Evolutionary conservation across 2,113 vertebrate species (phyloP), one percentile per base, ranked within the genome.

Genomic region (Triplophysa siluroides): DNA sequence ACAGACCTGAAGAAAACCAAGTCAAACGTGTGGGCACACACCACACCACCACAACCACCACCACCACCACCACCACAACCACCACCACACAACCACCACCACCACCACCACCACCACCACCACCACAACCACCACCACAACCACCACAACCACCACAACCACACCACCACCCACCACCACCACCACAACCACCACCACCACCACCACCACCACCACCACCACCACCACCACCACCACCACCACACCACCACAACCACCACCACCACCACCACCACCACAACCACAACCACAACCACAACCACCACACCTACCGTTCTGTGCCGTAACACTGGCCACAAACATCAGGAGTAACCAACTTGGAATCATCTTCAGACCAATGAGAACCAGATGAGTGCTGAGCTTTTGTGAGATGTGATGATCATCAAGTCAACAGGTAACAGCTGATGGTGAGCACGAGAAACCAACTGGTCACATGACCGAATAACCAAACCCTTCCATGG

Each of bases 1-100:
- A 86, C 74, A 91, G 67, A 66, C 87, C 90, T 91, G 33, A 16
- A 14, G 12, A 58, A 65, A 45, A 16, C 18, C 14, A 16, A 18
- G 16, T 16, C 13, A 21, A 56, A 58, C 13, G 16, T 26, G 26
- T 1, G 1, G 2, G 26, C 9, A n/a, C n/a, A 21, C 18, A 56
- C 10, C 6, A 56, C 9, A 19, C 2, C 52, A 24, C 19, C 33
- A 24, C 7, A 65, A 24, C n/a, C n/a, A n/a, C n/a, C n/a, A n/a
- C n/a, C n/a, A n/a, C n/a, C n/a, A n/a, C n/a, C n/a, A n/a, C n/a
- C n/a, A n/a, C n/a, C n/a, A n/a, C n/a, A n/a, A n/a, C n/a, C n/a
- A n/a, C n/a, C n/a, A n/a, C n/a, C n/a, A n/a, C n/a, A n/a, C n/a
- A n/a, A n/a, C n/a, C n/a, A n/a, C n/a, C n/a, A n/a, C n/a, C n/a